Evolutionary conservation across 2,888 invertebrate genomes (phyloP), one percentile per base, ranked within the genome.

Genomic region (Noctua comes): DNA sequence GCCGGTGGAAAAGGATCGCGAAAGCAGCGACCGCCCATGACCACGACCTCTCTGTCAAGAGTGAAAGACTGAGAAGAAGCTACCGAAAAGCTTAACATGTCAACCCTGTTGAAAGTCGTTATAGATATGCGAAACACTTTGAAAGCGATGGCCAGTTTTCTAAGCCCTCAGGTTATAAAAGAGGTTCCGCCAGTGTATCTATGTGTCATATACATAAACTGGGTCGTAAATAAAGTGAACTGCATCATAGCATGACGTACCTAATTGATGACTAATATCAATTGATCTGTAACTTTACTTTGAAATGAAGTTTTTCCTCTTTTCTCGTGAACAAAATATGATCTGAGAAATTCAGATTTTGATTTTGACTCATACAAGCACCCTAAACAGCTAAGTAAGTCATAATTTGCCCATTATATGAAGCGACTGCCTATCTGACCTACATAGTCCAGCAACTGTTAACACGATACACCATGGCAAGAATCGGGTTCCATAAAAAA

Each of bases 161-260:
- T 43, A 43, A 1, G 43, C 43, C 43, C 11, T 13, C 13, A 43
- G 13, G 43, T 43, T 43, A 43, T 43, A 43, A 43, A 43, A 43
- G 48, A 48, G 6, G 24, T 24, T 1, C 4, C 1, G 24, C 24
- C 10, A 54, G 57, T 57, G 13, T 57, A 57, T 27, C 13, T 27
- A 59, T 59, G 27, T 27, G 27, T 27, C 59, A 59, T 59, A 59
- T n/a, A 51, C 7, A n/a, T n/a, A 43, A 66, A 66, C 65, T n/a
- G n/a, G 66, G 8, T 43, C 31, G 18, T 46, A n/a, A 68, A 31
- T 13, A 13, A 46, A 46, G 13, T 13, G 46, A 36, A 72, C 4
- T 73, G 73, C 27, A 73, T 54, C 24, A 73, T 24, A 24, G 11
- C 18, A 40, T 74, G 73, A 74, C 48, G 27, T 40, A 43, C 46